Conservation (phyloP, 2,113 vertebrate species). For the Melozone crissalis region DNA sequence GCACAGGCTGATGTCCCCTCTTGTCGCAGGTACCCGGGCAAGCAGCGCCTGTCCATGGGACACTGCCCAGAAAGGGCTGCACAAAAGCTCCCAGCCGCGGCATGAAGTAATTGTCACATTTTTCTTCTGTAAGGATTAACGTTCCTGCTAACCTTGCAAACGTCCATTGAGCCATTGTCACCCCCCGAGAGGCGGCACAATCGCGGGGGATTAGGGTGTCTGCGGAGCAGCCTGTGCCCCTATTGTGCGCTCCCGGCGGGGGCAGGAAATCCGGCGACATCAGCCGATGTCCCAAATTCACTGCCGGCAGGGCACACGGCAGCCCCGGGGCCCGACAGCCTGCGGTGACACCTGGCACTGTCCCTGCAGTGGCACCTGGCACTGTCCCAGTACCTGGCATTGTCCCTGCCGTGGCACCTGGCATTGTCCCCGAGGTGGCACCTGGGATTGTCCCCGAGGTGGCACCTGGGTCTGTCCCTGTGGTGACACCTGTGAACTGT, state of each 20-base stretch:
- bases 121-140: conserved; percentile 72
- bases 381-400: not conserved
- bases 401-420: not conserved
- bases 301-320: not conserved
- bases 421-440: too few relatives aligned
- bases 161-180: conserved; percentile 65
- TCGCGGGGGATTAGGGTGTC: conserved; percentile 76
- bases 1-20: not conserved
- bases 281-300: conserved; percentile 49
- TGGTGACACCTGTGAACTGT: too few relatives aligned
- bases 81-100: conserved; percentile 35
- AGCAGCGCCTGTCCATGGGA: not conserved
- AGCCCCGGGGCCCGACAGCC: not conserved
- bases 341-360: not conserved
- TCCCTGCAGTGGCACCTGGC: not conserved
- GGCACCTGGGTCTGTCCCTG: too few relatives aligned
- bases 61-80: not conserved
- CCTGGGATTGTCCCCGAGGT: too few relatives aligned
- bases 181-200: conserved; percentile 66
- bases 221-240: conserved; percentile 71
- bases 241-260: conserved; percentile 61
- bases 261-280: conserved; percentile 63
- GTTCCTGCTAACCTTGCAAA: conserved; percentile 77
- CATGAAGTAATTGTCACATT: conserved; percentile 69
- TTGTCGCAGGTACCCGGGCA: not conserved